Percentiles rank a stretch among this genome's conserved stretches.
Conservation (phyloP, 1,140 invertebrate species). For the Drosophila truncata region DNA sequence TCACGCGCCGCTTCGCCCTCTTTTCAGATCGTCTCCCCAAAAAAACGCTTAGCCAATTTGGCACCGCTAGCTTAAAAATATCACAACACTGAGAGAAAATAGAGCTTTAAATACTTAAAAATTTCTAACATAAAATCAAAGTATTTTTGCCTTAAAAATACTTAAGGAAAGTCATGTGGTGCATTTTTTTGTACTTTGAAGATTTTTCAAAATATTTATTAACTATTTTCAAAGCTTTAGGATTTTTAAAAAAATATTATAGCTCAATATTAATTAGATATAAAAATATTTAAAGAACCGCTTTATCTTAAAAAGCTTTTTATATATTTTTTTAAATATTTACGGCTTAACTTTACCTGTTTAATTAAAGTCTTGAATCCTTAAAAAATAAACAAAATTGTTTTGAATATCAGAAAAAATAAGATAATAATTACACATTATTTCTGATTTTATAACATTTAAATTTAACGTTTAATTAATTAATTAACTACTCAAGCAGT, state of each 20-base stretch:
- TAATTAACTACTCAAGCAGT: background rate
- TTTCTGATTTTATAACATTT: background rate
- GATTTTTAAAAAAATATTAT: too few relatives aligned
- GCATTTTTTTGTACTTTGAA: background rate
- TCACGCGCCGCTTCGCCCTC: conserved; percentile 36
- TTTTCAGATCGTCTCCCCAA: conserved; percentile 11
- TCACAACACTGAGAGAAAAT: conserved; percentile 23
- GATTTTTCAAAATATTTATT: background rate
- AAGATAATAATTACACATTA: background rate
- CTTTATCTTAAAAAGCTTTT: background rate
- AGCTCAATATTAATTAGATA: too few relatives aligned
- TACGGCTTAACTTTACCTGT: background rate
- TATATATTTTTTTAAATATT: background rate
- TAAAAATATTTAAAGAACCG: too few relatives aligned
- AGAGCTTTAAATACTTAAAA: background rate
- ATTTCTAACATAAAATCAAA: background rate
- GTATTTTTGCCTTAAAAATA: background rate
- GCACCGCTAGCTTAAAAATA: conserved; percentile 38
- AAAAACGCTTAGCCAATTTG: conserved; percentile 57
- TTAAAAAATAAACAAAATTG: background rate
- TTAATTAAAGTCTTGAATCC: background rate
- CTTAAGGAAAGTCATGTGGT: too few relatives aligned
- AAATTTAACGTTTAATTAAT: background rate
- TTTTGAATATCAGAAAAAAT: background rate
- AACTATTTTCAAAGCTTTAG: too few relatives aligned